phyloP scores from a whole-genome alignment of 2,797 vertebrate genomes.

The Gymnodraco acuticeps region DNA sequence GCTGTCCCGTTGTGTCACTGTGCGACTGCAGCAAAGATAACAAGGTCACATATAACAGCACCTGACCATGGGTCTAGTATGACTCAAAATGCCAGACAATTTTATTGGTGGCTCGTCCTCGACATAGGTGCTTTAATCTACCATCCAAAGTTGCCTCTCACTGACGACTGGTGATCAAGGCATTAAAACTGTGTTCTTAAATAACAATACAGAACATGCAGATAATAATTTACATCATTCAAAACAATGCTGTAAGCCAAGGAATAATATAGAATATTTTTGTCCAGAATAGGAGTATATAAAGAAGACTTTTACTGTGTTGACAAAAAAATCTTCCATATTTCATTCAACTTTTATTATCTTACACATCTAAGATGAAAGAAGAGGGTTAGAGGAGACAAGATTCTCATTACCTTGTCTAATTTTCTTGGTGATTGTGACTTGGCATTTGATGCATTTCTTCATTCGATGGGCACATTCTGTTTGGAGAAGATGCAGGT shows the following conservation, averaged over 20 bases:
- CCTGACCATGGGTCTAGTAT: neutral
- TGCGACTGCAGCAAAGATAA: neutral
- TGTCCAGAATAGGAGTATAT: neutral
- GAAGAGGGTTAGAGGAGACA: neutral
- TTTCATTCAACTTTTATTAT: neutral
- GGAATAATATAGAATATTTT: neutral
- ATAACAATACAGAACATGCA: neutral
- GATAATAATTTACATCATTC: neutral
- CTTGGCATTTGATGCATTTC: slow-evolving; percentile 99
- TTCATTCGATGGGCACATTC: slow-evolving; percentile 99
- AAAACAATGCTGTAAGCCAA: neutral
- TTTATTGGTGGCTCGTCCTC: neutral
- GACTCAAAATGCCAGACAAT: neutral
- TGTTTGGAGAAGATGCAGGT: slow-evolving; percentile 65
- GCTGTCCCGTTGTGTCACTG: slow-evolving; percentile 5
- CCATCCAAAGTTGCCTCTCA: neutral
- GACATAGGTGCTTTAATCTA: neutral
- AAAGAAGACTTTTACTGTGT: neutral
- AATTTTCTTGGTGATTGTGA: slow-evolving; percentile 94
- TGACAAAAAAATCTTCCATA: neutral
- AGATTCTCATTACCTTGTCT: slow-evolving; percentile 88
- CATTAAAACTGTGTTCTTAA: neutral
- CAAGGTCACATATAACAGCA: neutral
- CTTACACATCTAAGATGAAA: neutral
- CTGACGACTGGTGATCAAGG: neutral